Percentiles rank a stretch among this genome's conserved stretches.
phyloP scores from a whole-genome alignment of 53 echinoderm and acorn worm genomes.

The Holothuria scabra region DNA sequence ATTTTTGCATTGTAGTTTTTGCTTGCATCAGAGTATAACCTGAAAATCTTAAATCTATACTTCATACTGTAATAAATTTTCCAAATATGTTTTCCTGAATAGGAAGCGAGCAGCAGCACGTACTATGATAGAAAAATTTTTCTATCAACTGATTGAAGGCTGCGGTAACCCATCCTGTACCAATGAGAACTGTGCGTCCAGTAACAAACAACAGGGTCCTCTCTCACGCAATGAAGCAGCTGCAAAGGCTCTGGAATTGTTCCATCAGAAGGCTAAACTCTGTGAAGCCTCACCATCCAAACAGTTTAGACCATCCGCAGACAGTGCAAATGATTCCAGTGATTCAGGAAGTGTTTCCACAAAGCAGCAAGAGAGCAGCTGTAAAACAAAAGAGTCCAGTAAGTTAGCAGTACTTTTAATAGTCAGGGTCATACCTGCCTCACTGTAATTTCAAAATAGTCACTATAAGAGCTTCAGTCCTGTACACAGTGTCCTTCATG shows the following conservation, averaged over 20 bases:
- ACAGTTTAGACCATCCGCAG: slow-evolving; percentile 53
- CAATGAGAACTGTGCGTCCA: slow-evolving; percentile 91
- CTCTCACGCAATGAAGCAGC: slow-evolving; percentile 92
- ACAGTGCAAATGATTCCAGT: not conserved
- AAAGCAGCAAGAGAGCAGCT: not conserved
- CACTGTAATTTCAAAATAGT: no score
- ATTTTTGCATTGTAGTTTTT: no score
- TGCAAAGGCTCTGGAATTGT: slow-evolving; percentile 84
- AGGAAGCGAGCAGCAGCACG: slow-evolving; percentile 96
- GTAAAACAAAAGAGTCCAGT: slow-evolving; percentile 27
- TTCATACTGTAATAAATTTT: no score
- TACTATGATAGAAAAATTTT: slow-evolving; percentile 90
- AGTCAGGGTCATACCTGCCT: no score
- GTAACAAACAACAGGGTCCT: slow-evolving; percentile 47
- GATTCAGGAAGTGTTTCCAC: slow-evolving; percentile 5
- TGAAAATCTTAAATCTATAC: no score
- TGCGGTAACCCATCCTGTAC: slow-evolving; percentile 75
- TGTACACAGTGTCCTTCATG: no score
- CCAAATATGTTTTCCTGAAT: not conserved
- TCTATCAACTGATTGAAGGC: slow-evolving; percentile 93
- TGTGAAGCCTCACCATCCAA: slow-evolving; percentile 77
- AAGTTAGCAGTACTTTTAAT: not conserved
- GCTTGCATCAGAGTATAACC: no score
- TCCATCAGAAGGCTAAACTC: slow-evolving; percentile 82
- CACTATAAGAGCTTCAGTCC: no score